Evolutionary conservation across 2,888 invertebrate species (phyloP).

Genomic region (Pseudoips prasinana): DNA sequence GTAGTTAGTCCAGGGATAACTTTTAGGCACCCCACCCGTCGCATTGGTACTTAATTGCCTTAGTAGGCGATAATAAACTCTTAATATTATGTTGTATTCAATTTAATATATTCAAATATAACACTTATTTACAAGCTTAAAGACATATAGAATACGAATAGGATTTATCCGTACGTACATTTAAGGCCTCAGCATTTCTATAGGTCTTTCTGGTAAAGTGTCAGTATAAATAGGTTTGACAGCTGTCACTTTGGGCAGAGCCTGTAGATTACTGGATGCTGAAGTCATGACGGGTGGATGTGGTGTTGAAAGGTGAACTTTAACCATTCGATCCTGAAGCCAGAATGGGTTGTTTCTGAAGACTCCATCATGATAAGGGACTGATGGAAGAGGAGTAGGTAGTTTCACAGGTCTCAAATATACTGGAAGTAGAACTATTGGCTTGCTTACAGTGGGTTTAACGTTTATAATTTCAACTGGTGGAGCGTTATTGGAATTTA

Average conservation of each 20-base stretch:
- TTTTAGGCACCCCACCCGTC: too few relatives aligned
- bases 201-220: not conserved
- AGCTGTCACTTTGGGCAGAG: not conserved
- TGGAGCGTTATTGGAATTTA: constrained; percentile 44
- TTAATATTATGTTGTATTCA: too few relatives aligned
- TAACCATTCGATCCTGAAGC: constrained; percentile 24
- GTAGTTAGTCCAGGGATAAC: too few relatives aligned
- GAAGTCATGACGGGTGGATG: constrained; percentile 1
- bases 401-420: constrained; percentile 34
- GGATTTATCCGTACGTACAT: too few relatives aligned
- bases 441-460: constrained; percentile 37
- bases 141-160: too few relatives aligned
- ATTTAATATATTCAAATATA: too few relatives aligned
- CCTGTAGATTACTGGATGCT: not conserved
- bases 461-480: constrained; percentile 47
- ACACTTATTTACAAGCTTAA: too few relatives aligned
- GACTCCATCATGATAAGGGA: constrained; percentile 31
- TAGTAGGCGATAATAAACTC: too few relatives aligned
- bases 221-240: not conserved
- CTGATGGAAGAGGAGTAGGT: constrained; percentile 24
- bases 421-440: constrained; percentile 52
- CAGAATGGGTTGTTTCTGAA: constrained; percentile 29
- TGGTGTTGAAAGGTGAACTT: constrained; percentile 8
- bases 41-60: too few relatives aligned
- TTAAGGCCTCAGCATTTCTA: constrained; percentile 5